Base-by-base conservation (phyloP, 2,888 invertebrate genomes). In the Muscina levida region DNA sequence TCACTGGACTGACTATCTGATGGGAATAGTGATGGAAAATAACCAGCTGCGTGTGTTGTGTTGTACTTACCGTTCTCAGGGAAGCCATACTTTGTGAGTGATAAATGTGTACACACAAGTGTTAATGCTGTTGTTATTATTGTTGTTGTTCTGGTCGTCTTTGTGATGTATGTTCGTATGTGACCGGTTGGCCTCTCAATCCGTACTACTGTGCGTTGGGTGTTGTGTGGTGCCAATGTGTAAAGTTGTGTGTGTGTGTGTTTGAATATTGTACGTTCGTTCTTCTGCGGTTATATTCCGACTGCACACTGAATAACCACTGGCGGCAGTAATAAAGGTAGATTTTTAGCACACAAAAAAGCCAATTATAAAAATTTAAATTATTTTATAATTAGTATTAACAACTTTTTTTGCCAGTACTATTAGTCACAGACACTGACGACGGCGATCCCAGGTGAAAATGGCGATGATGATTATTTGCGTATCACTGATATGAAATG, bases 51-150 rank as follows among this genome's bases (percentile, higher is more conserved):
- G 31, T 31, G 8, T 31, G n/a, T n/a, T n/a, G n/a, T n/a, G n/a
- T n/a, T n/a, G 31, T 31, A 62, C 62, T 62, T 39, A 62, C 62
- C 62, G 62, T 62, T 17, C 42, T 62, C 39, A 62, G 19, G 31
- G 57, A 57, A 62, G 62, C 62, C 62, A 62, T 62, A 42, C 22
- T 15, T 39, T 19, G 5, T 56, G 13, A 0, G 13, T 11, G 24
- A 31, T 31, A 8, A 31, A 31, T 31, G 31, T 31, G 31, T 31
- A 31, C 31, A 31, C 31, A 31, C 31, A 5, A 19, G 19, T 19
- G 22, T 51, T 19, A 19, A 1, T 51, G 19, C 19, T 51, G 17
- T 51, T 51, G 51, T 51, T 51, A 19, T 11, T 51, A 10, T 3
- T 51, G 51, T 22, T 17, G 51, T 2, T 19, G 19, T 51, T 17